Percentiles rank a stretch among this genome's conserved stretches.
These are phyloP conservation scores for Caenorhabditis sp. DNA, from an alignment of 2,888 invertebrate genomes.

Conservation along the genomic window DNA sequence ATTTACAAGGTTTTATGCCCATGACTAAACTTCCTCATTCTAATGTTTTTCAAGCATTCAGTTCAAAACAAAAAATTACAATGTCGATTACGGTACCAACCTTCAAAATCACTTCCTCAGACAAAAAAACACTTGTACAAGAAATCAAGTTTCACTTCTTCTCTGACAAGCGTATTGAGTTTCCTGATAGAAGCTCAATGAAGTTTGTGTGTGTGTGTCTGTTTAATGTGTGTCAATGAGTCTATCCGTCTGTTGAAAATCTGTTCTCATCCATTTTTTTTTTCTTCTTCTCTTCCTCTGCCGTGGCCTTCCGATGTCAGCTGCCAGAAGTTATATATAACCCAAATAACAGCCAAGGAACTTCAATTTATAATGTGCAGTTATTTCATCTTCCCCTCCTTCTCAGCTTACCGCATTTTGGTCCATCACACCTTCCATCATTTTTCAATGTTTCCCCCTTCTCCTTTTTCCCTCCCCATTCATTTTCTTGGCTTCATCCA, in stretches of 20 bases:
- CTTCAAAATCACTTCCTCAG: neutral
- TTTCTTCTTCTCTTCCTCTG: conserved; percentile 16
- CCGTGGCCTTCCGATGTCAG: conserved; percentile 35
- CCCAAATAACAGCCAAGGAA: conserved; percentile 51
- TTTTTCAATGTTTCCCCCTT: conserved; percentile 14
- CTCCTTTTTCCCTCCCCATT: conserved; percentile 4
- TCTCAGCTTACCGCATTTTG: conserved; percentile 14
- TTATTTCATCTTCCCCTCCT: conserved; percentile 25
- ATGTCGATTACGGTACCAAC: neutral
- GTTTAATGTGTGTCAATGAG: conserved; percentile 43
- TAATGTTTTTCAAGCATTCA: neutral
- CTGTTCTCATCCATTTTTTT: conserved; percentile 43
- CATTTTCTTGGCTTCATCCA: conserved; percentile 18
- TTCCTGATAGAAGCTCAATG: conserved; percentile 19
- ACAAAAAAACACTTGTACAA: neutral
- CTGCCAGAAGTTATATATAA: conserved; percentile 62
- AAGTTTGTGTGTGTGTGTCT: conserved; percentile 10
- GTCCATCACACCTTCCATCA: conserved; percentile 1
- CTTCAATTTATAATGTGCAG: conserved; percentile 58
- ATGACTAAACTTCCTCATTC: conserved; percentile 1
- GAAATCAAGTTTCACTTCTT: conserved; percentile 2
- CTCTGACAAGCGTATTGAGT: conserved; percentile 7
- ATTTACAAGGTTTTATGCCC: neutral
- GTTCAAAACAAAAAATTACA: neutral
- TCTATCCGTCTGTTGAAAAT: conserved; percentile 54